Base-by-base conservation (phyloP, 2,797 vertebrate genomes). In the Lateolabrax maculatus region DNA sequence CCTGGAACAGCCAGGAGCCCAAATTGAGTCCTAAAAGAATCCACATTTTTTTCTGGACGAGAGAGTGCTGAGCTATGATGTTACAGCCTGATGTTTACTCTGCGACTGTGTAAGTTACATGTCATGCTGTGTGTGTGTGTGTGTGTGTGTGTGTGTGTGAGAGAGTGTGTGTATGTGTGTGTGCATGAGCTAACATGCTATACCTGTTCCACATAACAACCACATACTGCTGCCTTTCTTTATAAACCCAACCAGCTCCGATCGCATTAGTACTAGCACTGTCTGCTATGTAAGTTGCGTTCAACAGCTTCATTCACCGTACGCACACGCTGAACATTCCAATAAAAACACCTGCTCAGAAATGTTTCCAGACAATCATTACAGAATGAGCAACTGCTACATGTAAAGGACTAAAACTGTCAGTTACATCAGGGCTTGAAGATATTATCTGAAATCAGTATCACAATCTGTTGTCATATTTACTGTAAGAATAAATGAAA, bases 1-100 rank as follows among this genome's bases (percentile, higher is more conserved):
- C 68, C 79, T 61, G 63, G 36, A 84, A 79, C 44, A 60, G 46
- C 68, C 34, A 37, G 11, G 21, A 23, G 82, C 48, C 41, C 66
- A n/a, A 71, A 66, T 5, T n/a, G 36, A 75, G 37, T 51, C 21
- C 34, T 72, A 23, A 71, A 68, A 79, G 19, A 77, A 74, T 49
- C 31, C 7, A 21, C 71, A 71, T 55, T 64, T 68, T n/a, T 71
- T 71, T 10, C 55, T 41, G 58, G 51, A 70, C 67, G 64, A 76
- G 43, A 78, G 57, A 75, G 21, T 16, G 48, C 64, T 12, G 46
- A 46, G 34, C 29, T 51, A 34, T 46, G 57, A 58, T 72, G 57
- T 37, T 69, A 25, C 21, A 72, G 61, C 16, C 63, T 52, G 27
- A 25, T 41, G 60, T 78, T 71, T 71, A 55, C 61, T 66, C 31